Percentiles rank a stretch among this genome's conserved stretches.
phyloP scores from a whole-genome alignment of 2,888 invertebrate genomes.

The Raillietiella orientalis region DNA sequence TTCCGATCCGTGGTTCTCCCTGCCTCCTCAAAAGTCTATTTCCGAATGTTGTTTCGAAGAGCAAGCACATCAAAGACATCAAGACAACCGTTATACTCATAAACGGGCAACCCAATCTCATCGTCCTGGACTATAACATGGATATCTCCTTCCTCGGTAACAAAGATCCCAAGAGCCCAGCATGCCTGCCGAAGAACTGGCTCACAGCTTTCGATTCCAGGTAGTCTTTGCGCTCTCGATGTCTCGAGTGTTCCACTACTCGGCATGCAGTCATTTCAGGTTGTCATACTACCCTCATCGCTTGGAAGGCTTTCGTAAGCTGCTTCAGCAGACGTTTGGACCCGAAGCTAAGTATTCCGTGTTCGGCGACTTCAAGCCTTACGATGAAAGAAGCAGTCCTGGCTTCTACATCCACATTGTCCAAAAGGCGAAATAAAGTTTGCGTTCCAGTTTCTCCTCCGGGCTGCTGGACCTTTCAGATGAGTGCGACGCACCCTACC shows the following conservation, averaged over 20 bases:
- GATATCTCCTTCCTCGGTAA: conserved; percentile 16
- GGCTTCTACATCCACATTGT: conserved; percentile 59
- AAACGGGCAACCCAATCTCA: conserved; percentile 34
- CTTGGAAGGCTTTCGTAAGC: conserved; percentile 29
- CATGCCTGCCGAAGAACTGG: no score
- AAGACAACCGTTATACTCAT: conserved; percentile 53
- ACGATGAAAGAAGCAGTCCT: conserved; percentile 26
- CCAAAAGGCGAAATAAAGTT: conserved; percentile 18
- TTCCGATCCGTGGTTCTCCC: no score
- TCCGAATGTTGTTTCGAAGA: conserved; percentile 22
- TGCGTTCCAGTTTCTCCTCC: no score
- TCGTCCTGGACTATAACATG: conserved; percentile 50
- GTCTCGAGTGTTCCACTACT: no score
- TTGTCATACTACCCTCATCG: conserved; percentile 62
- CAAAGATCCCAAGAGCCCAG: no score
- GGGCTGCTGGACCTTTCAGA: no score
- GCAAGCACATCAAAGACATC: conserved; percentile 43
- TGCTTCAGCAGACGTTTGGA: conserved; percentile 35
- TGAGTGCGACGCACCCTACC: no score
- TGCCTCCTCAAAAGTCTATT: no score
- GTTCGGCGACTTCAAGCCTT: conserved; percentile 44
- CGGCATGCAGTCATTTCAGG: conserved; percentile 31
- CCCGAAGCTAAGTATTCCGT: conserved; percentile 26
- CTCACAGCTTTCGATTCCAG: no score
- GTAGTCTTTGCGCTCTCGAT: no score